phyloP scores from a whole-genome alignment of 2,797 vertebrate genomes.

The Myoxocephalus aenaeus region DNA sequence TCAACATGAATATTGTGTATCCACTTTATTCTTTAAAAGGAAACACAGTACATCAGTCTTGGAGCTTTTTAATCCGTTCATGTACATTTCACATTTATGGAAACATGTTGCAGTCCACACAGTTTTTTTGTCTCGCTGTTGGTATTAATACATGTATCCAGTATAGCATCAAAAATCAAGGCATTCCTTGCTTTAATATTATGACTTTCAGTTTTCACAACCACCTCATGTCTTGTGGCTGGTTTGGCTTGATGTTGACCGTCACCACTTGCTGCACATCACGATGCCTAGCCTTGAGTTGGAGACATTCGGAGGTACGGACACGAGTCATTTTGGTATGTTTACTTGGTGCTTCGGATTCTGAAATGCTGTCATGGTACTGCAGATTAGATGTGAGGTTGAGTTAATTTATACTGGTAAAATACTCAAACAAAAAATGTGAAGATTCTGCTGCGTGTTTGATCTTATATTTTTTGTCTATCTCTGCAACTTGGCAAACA shows the following conservation, averaged over 20 bases:
- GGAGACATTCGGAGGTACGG: too few species aligned
- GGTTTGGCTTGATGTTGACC: not conserved
- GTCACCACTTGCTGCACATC: not conserved
- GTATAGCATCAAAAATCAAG: not conserved
- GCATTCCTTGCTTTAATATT: not conserved
- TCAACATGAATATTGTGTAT: conserved; percentile 11
- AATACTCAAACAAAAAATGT: not conserved
- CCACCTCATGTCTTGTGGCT: not conserved
- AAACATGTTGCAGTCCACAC: not conserved
- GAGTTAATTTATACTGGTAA: not conserved
- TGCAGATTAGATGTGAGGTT: not conserved
- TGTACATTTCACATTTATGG: conserved; percentile 1
- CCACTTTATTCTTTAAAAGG: not conserved
- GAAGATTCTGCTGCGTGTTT: not conserved
- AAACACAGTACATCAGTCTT: not conserved
- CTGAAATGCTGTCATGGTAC: not conserved
- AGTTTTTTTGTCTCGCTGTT: not conserved
- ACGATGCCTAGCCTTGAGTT: not conserved
- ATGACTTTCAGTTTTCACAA: not conserved
- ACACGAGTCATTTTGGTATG: too few species aligned
- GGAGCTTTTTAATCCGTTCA: not conserved
- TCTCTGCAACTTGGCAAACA: not conserved
- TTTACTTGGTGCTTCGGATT: not conserved
- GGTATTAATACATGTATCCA: not conserved
- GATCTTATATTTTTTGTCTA: not conserved